These are phyloP conservation scores for Halcyon chelicuti DNA, from an alignment of 2,797 vertebrate genomes.

Conservation along the genomic window DNA sequence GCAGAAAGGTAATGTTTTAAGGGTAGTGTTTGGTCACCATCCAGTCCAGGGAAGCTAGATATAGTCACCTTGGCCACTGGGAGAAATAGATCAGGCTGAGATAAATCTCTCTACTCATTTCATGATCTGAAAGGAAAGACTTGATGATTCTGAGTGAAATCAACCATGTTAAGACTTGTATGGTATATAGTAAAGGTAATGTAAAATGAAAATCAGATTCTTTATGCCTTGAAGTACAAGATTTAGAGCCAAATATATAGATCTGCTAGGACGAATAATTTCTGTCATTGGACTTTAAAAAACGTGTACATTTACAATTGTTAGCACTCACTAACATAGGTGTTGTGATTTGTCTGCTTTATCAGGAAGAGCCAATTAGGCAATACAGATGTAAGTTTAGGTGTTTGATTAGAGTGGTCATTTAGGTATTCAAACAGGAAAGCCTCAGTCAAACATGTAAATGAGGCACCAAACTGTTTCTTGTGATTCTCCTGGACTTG, in stretches of 20 bases:
- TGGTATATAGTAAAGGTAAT: not conserved
- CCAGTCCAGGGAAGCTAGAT: not conserved
- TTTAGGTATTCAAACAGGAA: not conserved
- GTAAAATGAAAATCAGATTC: not conserved
- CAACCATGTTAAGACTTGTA: not conserved
- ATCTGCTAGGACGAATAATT: not conserved
- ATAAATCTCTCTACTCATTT: not conserved
- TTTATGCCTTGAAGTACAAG: not conserved
- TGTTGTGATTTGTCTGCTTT: not conserved
- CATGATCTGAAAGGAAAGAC: not conserved
- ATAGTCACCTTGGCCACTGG: not conserved
- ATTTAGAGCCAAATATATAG: not conserved
- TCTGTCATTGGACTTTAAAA: not conserved
- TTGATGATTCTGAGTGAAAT: not conserved
- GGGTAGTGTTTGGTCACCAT: not conserved
- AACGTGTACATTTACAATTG: not conserved
- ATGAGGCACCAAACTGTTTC: not conserved
- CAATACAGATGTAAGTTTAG: not conserved
- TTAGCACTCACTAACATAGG: not conserved
- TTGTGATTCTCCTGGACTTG: not conserved
- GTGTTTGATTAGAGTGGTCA: not conserved
- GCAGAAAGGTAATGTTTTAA: not conserved
- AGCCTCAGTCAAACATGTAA: not conserved
- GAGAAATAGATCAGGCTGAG: not conserved
- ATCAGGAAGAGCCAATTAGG: not conserved